Percentiles rank a stretch among this genome's conserved stretches.
Conservation (phyloP, 2,888 invertebrate species). For the Drepanosiphum platanoidis region DNA sequence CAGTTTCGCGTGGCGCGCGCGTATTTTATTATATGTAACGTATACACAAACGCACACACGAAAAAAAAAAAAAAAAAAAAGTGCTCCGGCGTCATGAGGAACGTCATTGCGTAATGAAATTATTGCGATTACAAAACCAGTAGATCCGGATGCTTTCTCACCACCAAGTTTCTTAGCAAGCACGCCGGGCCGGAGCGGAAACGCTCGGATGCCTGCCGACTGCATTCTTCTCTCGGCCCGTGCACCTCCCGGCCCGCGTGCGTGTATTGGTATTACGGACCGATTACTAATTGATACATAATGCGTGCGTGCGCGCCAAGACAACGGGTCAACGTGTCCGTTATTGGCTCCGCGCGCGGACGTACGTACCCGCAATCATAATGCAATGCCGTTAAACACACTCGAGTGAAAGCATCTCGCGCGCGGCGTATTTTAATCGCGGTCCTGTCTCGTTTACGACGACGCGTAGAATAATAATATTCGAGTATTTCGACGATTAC, state of each 20-base stretch:
- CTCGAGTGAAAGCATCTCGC: conserved; percentile 27
- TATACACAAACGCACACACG: not conserved
- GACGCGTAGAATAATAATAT: too few species aligned
- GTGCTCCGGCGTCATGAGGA: not conserved
- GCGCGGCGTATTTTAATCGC: not conserved
- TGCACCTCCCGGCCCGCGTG: not conserved
- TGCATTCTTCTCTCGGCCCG: conserved; percentile 39
- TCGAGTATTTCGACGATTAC: too few species aligned
- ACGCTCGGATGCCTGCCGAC: conserved; percentile 24
- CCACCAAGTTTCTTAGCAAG: conserved; percentile 37
- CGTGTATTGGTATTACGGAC: not conserved
- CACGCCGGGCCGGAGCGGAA: conserved; percentile 43
- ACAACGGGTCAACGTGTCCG: conserved; percentile 26
- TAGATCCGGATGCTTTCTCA: conserved; percentile 55
- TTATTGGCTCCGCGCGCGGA: not conserved
- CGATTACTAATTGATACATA: conserved; percentile 39
- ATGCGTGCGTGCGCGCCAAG: not conserved
- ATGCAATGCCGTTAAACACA: not conserved
- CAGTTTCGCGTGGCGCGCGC: not conserved
- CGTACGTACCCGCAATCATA: not conserved
- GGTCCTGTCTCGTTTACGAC: not conserved
- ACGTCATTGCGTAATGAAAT: conserved; percentile 15
- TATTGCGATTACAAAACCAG: conserved; percentile 40
- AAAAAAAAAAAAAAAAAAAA: conserved; percentile 11
- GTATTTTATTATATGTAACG: not conserved